Conservation (phyloP, 2,888 invertebrate species). For the Nyleta sp. region DNA sequence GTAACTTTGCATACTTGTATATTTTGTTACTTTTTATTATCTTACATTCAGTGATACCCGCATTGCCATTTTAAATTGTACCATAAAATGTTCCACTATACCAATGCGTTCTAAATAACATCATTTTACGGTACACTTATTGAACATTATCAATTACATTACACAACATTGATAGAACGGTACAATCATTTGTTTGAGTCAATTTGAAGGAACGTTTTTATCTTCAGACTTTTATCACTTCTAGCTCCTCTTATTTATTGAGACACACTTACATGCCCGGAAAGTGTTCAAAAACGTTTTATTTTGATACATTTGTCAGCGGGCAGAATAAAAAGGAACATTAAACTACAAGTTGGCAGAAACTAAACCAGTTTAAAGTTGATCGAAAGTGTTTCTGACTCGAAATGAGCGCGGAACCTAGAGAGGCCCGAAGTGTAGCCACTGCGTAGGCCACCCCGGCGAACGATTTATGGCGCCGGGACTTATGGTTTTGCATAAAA, state of each 20-base stretch:
- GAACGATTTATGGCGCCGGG: conserved; percentile 66
- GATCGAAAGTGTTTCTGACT: conserved; percentile 53
- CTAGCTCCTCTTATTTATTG: neutral
- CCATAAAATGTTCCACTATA: too few species aligned
- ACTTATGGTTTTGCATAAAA: conserved; percentile 67
- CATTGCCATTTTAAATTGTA: too few species aligned
- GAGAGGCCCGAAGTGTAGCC: conserved; percentile 50
- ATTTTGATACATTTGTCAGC: conserved; percentile 16
- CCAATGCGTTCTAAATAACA: too few species aligned
- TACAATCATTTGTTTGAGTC: too few species aligned
- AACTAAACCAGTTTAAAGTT: conserved; percentile 43
- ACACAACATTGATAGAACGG: too few species aligned
- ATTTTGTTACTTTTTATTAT: too few species aligned
- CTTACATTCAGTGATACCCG: too few species aligned
- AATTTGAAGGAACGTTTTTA: too few species aligned
- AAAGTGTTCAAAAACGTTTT: conserved; percentile 9
- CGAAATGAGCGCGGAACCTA: conserved; percentile 39
- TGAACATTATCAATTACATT: too few species aligned
- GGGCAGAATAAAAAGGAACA: conserved; percentile 8
- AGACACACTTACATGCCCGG: neutral
- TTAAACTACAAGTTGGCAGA: conserved; percentile 9
- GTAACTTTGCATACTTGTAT: too few species aligned
- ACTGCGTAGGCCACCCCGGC: conserved; percentile 63
- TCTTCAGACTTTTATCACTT: neutral
- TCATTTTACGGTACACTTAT: too few species aligned